Percentiles rank a stretch among this genome's conserved stretches.
Evolutionary conservation across 2,888 invertebrate species (phyloP).

Genomic region (Cordylochernes scorpioides): DNA sequence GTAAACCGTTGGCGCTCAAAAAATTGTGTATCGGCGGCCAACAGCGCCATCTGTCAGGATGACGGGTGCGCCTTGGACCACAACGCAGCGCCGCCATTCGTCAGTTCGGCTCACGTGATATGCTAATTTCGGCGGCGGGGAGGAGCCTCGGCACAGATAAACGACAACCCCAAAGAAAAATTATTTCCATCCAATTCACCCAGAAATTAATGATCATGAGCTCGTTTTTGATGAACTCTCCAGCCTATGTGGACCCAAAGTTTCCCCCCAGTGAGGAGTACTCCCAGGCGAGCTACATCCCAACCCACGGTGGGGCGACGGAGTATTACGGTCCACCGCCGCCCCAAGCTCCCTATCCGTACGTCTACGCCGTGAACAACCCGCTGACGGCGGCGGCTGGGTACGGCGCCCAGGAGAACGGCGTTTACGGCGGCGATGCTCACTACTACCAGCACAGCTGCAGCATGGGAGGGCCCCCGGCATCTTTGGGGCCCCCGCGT

Average conservation of each 20-base stretch:
- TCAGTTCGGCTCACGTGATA: conserved; percentile 32
- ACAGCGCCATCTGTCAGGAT: conserved; percentile 18
- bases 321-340: conserved; percentile 14
- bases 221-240: conserved; percentile 41
- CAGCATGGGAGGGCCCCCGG: conserved; percentile 4
- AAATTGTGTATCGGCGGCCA: too few species aligned
- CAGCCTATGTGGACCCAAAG: conserved; percentile 21
- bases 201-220: conserved; percentile 44
- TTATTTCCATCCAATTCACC: conserved; percentile 25
- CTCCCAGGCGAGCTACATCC: conserved; percentile 54
- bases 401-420: conserved; percentile 8
- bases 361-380: conserved; percentile 8
- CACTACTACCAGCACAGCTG: conserved; percentile 4
- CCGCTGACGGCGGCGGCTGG: conserved; percentile 3
- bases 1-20: too few species aligned
- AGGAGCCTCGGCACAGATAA: conserved; percentile 24
- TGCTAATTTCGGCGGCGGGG: conserved; percentile 33
- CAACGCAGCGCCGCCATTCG: conserved; percentile 25
- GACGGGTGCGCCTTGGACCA: conserved; percentile 20
- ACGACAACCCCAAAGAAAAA: conserved; percentile 19
- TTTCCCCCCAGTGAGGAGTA: conserved; percentile 65
- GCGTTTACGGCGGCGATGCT: conserved; percentile 3
- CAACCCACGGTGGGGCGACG: conserved; percentile 14
- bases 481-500: conserved; percentile 7
- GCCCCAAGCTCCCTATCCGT: conserved; percentile 3